Conservation (phyloP, 2,113 vertebrate genomes). For the Scolopax mira region DNA sequence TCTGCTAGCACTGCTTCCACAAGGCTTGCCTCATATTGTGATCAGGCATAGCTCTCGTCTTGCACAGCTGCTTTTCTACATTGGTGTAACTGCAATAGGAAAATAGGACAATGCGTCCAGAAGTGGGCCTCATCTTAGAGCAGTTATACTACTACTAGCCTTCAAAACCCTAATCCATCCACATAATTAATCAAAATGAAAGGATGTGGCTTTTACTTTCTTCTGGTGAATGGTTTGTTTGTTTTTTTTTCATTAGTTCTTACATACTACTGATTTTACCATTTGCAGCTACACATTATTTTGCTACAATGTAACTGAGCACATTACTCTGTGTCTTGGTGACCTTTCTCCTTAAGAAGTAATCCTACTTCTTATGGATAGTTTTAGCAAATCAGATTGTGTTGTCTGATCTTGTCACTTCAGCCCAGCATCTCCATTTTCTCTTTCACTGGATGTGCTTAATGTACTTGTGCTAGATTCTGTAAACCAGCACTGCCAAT, state of each 20-base stretch:
- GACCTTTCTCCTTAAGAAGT: background rate
- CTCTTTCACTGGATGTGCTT: constrained; percentile 1
- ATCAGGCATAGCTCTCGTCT: background rate
- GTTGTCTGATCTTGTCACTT: background rate
- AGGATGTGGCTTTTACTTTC: background rate
- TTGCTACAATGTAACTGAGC: background rate
- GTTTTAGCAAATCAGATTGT: background rate
- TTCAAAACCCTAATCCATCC: background rate
- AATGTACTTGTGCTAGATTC: background rate
- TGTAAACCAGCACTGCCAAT: background rate
- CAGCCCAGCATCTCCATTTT: background rate
- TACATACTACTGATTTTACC: background rate
- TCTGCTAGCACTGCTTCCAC: background rate
- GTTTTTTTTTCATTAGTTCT: background rate
- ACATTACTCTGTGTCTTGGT: background rate
- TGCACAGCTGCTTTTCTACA: background rate
- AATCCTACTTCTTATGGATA: background rate
- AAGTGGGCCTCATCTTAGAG: background rate
- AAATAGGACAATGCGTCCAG: background rate
- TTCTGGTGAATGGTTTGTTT: background rate
- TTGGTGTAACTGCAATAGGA: background rate
- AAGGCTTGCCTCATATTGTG: background rate
- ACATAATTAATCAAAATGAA: background rate
- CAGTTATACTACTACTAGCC: background rate
- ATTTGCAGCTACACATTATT: background rate